Evolutionary conservation across 2,888 invertebrate genomes (phyloP), one percentile per base, ranked within the genome.

Genomic region (Napeogenes inachia): DNA sequence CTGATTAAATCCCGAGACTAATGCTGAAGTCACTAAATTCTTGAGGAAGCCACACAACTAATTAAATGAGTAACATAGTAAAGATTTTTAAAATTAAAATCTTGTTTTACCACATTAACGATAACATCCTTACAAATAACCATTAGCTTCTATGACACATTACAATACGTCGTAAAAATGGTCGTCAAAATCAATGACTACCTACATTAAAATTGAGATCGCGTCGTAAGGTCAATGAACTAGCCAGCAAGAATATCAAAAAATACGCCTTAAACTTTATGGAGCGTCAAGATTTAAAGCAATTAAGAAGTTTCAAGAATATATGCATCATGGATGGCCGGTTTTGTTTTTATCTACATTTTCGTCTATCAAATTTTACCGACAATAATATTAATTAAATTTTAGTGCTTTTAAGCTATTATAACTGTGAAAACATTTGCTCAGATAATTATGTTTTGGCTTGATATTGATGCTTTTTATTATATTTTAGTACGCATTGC

Each of bases 251-350:
- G 80, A 82, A 79, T 70, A 74, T 77, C 75, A 75, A 80, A 76
- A 77, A 78, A 77, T 80, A 80, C 78, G 78, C 81, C 77, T 82
- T 68, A 82, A 84, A 83, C 81, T 88, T 89, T 88, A 89, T 88
- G 85, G 84, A 85, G 80, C 89, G 87, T 84, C 84, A 85, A 87
- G 85, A 75, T 74, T 73, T 70, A 70, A 47, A 30, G 79, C 78
- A 87, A 88, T 88, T 87, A 89, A 84, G 76, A 83, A 74, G 78
- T 80, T 80, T 84, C 77, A 78, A 71, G 80, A 80, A 77, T 77
- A 76, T 74, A 66, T 75, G 71, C 76, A 75, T 76, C 82, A 84
- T 80, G 85, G 84, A 82, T 83, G 81, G 80, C 64, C 80, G 79
- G 72, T 71, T 68, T 65, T 71, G 71, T 63, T 67, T 69, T 73